These are phyloP conservation scores for Microtus richardsoni DNA, from an alignment of 2,113 vertebrate genomes.

Conservation along the genomic window DNA sequence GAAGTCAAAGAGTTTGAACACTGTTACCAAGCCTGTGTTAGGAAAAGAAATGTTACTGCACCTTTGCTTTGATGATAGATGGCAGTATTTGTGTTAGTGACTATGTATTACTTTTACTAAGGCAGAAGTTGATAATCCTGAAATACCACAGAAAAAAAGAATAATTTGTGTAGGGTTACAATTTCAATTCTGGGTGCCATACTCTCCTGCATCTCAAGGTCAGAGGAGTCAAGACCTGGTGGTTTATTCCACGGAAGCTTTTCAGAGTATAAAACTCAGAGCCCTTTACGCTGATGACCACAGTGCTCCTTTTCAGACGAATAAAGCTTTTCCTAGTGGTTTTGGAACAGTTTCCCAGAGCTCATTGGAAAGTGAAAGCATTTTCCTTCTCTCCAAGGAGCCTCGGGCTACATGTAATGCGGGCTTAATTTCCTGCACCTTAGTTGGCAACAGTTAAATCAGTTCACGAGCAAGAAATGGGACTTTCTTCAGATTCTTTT, in stretches of 20 bases:
- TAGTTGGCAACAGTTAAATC: conserved; percentile 59
- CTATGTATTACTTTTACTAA: neutral
- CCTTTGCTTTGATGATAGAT: too few species aligned
- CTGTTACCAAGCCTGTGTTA: neutral
- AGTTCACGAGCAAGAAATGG: conserved; percentile 26
- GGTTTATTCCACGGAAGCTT: neutral
- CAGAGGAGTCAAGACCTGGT: neutral
- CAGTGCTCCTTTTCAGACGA: conserved; percentile 59
- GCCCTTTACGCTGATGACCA: conserved; percentile 46
- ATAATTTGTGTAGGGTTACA: neutral
- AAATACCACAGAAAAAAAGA: conserved; percentile 6
- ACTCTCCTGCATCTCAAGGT: conserved; percentile 6
- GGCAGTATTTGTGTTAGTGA: neutral
- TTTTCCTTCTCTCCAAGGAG: conserved; percentile 62
- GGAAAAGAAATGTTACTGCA: neutral
- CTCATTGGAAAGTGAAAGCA: conserved; percentile 74
- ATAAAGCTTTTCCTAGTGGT: conserved; percentile 64
- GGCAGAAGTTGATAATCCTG: neutral
- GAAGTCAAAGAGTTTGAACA: neutral
- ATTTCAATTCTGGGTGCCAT: neutral
- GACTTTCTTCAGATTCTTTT: conserved; percentile 55
- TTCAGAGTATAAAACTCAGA: conserved; percentile 46
- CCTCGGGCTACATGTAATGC: conserved; percentile 54
- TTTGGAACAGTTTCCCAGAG: conserved; percentile 69
- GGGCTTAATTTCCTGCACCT: conserved; percentile 64